Percentiles rank a stretch among this genome's conserved stretches.
Conservation (phyloP, 1,140 invertebrate species). For the Steinernema khuongi region DNA sequence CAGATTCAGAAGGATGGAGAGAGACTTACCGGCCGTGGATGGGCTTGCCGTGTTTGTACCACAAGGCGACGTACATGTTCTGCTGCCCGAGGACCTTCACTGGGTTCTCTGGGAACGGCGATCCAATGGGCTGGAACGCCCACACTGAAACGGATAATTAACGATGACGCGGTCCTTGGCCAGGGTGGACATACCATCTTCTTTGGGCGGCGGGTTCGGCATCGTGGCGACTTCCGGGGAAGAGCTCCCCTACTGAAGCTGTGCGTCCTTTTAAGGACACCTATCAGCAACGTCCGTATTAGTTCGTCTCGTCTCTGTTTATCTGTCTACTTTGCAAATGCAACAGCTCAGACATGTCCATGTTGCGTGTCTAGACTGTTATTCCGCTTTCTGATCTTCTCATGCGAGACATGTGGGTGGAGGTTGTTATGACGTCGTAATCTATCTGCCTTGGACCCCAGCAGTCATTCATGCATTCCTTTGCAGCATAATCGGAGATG, state of each 20-base stretch:
- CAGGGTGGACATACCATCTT: no score
- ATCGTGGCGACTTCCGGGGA: neutral
- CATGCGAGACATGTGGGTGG: no score
- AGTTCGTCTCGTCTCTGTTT: neutral
- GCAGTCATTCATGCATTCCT: no score
- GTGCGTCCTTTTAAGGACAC: neutral
- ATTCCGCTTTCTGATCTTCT: no score
- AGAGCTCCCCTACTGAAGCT: neutral
- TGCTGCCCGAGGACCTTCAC: slow-evolving; percentile 23
- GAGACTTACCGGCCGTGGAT: slow-evolving; percentile 26
- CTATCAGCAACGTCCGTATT: neutral
- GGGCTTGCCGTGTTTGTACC: slow-evolving; percentile 39
- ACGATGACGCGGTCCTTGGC: no score
- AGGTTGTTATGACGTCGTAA: no score
- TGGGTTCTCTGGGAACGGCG: slow-evolving; percentile 32
- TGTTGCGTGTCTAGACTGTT: no score
- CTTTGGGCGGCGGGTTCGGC: neutral
- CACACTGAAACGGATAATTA: no score
- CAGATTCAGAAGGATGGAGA: neutral
- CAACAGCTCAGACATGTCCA: neutral
- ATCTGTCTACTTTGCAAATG: no score
- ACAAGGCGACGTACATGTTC: slow-evolving; percentile 34
- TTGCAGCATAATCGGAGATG: neutral
- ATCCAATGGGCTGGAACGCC: slow-evolving; percentile 37
- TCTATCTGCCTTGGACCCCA: no score